Percentiles rank a stretch among this genome's conserved stretches.
Conservation (phyloP, 1,140 invertebrate species). For the Trissolcus basalis region DNA sequence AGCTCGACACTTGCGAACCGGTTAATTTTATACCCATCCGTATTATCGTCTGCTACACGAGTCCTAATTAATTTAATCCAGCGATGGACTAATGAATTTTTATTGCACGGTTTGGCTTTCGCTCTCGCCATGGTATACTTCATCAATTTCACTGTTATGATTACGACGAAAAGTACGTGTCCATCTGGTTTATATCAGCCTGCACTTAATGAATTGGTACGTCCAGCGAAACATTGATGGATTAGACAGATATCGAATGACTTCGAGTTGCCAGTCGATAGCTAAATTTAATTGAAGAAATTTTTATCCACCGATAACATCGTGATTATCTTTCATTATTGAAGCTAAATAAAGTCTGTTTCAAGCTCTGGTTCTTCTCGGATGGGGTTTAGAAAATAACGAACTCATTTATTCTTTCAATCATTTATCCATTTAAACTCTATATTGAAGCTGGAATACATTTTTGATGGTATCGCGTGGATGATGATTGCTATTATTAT, state of each 20-base stretch:
- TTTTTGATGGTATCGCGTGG: too few relatives aligned
- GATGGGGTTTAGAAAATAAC: too few relatives aligned
- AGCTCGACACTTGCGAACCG: conserved; percentile 36
- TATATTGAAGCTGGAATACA: too few relatives aligned
- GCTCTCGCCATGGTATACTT: conserved; percentile 14
- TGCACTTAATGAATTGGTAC: conserved; percentile 33
- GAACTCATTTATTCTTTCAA: background rate
- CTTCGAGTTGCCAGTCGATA: conserved; percentile 5
- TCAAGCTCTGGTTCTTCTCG: too few relatives aligned
- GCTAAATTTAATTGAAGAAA: background rate
- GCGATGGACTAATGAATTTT: conserved; percentile 44
- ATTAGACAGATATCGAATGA: conserved; percentile 1
- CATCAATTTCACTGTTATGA: conserved; percentile 43
- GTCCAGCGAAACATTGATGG: conserved; percentile 21
- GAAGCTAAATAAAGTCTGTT: too few relatives aligned
- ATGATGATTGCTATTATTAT: conserved; percentile 27
- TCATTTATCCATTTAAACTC: background rate
- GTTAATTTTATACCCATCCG: conserved; percentile 38
- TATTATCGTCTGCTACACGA: conserved; percentile 42
- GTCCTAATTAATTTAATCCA: conserved; percentile 50
- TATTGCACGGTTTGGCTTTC: conserved; percentile 35
- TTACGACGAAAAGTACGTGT: conserved; percentile 38
- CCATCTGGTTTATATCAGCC: conserved; percentile 22
- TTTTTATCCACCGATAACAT: too few relatives aligned
- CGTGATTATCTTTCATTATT: background rate